Evolutionary conservation across 2,113 vertebrate genomes (phyloP).

Genomic region (Ophiodon elongatus): DNA sequence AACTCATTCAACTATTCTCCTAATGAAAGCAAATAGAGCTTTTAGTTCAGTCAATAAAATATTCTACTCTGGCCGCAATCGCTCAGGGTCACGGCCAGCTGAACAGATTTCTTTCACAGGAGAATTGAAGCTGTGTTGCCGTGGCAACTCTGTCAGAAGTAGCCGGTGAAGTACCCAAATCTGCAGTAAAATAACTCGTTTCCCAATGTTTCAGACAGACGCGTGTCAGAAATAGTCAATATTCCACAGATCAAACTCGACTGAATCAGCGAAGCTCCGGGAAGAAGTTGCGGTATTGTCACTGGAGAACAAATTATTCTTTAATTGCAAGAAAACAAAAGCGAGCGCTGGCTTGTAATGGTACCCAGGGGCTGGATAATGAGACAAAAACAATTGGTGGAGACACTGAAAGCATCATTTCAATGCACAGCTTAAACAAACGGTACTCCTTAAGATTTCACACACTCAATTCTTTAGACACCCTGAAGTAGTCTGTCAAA

Average conservation of each 20-base stretch:
- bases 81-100: slow-evolving; percentile 41
- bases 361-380: slow-evolving; percentile 50
- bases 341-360: slow-evolving; percentile 40
- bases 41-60: slow-evolving; percentile 30
- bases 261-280: neutral
- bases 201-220: neutral
- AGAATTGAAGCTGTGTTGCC: slow-evolving; percentile 33
- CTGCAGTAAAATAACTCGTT: neutral
- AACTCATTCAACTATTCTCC: neutral
- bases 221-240: slow-evolving; percentile 1
- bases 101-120: slow-evolving; percentile 1
- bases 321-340: slow-evolving; percentile 75
- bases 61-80: neutral
- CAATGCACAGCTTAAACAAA: slow-evolving; percentile 73
- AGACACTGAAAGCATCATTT: slow-evolving; percentile 73
- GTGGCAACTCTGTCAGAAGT: slow-evolving; percentile 27
- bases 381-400: slow-evolving; percentile 49
- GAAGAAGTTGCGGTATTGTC: slow-evolving; percentile 23
- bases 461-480: slow-evolving; percentile 48
- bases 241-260: neutral
- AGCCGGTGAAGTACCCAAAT: neutral
- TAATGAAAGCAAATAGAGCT: neutral
- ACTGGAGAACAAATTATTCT: slow-evolving; percentile 67
- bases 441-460: slow-evolving; percentile 55
- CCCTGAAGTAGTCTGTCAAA: slow-evolving; percentile 36